Conservation (phyloP, 2,888 invertebrate species). For the Maniola hyperantus region DNA sequence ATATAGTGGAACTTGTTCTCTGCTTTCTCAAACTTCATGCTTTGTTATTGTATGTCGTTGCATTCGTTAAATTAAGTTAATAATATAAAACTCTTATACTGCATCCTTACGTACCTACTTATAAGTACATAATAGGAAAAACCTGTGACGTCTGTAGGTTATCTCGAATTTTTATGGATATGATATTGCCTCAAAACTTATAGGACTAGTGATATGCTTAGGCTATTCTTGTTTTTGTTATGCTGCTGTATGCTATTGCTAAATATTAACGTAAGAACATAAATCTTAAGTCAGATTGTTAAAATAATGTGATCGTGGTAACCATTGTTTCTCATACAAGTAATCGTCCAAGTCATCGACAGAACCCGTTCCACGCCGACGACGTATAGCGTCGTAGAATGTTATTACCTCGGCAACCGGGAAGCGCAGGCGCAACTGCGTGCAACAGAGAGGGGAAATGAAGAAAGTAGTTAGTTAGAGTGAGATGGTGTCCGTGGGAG, state of each 20-base stretch:
- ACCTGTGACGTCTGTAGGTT: no score
- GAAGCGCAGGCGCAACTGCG: constrained; percentile 76
- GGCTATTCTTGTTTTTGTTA: no score
- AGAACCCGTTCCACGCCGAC: constrained; percentile 80
- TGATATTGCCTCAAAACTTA: no score
- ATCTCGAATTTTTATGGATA: no score
- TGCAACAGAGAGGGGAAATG: constrained; percentile 59
- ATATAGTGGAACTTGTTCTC: constrained; percentile 42
- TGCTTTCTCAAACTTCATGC: constrained; percentile 48
- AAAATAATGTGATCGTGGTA: constrained; percentile 55
- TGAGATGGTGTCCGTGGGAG: constrained; percentile 71
- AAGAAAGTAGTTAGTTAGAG: constrained; percentile 65
- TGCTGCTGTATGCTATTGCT: neutral
- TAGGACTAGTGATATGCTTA: no score
- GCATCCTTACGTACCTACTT: neutral
- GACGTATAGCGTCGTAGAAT: constrained; percentile 80
- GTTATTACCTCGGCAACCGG: constrained; percentile 67
- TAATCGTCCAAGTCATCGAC: constrained; percentile 78
- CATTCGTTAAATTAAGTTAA: constrained; percentile 34
- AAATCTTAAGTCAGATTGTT: constrained; percentile 49
- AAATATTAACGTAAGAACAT: neutral
- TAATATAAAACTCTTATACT: neutral
- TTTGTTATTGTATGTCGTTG: constrained; percentile 35
- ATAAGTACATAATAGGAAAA: neutral
- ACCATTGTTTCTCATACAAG: constrained; percentile 76